These are phyloP conservation scores for Sweltsa coloradensis DNA, from an alignment of 1,140 invertebrate genomes.

Conservation along the genomic window DNA sequence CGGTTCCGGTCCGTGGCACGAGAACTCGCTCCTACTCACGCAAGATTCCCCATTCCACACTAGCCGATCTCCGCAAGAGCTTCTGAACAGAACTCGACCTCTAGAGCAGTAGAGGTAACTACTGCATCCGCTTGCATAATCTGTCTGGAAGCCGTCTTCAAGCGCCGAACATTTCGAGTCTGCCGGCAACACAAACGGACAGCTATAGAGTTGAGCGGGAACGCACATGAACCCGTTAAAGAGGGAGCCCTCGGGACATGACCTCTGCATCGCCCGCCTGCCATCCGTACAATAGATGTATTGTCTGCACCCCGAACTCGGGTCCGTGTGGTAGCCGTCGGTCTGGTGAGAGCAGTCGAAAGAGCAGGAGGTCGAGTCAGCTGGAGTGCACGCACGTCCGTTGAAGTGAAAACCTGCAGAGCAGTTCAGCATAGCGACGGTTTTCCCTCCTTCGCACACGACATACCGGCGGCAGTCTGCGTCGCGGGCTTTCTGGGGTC, in stretches of 20 bases:
- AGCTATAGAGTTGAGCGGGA: slow-evolving; percentile 11
- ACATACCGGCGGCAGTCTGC: background rate
- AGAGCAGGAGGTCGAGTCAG: slow-evolving; percentile 27
- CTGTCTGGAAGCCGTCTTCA: slow-evolving; percentile 18
- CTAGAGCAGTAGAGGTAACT: slow-evolving; percentile 26
- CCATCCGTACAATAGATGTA: slow-evolving; percentile 42
- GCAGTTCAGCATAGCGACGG: slow-evolving; percentile 21
- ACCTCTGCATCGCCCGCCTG: slow-evolving; percentile 11
- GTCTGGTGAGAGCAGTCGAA: too few relatives aligned
- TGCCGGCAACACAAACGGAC: too few relatives aligned
- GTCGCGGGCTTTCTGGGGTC: slow-evolving; percentile 1
- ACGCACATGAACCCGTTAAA: slow-evolving; percentile 31
- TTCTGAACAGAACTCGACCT: slow-evolving; percentile 20
- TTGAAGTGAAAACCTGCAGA: slow-evolving; percentile 32
- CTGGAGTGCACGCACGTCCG: slow-evolving; percentile 24
- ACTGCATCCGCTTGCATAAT: slow-evolving; percentile 21
- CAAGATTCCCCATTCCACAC: slow-evolving; percentile 27
- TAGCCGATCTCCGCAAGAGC: slow-evolving; percentile 23
- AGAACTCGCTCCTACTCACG: slow-evolving; percentile 14
- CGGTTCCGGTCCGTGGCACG: slow-evolving; percentile 8
- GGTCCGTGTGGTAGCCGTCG: slow-evolving; percentile 42
- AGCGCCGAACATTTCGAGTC: background rate
- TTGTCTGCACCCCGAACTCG: slow-evolving; percentile 37
- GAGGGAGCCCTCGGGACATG: slow-evolving; percentile 31
- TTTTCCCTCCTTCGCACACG: background rate